Evolutionary conservation across 2,888 invertebrate species (phyloP).

Genomic region (Mallateleia sp.): DNA sequence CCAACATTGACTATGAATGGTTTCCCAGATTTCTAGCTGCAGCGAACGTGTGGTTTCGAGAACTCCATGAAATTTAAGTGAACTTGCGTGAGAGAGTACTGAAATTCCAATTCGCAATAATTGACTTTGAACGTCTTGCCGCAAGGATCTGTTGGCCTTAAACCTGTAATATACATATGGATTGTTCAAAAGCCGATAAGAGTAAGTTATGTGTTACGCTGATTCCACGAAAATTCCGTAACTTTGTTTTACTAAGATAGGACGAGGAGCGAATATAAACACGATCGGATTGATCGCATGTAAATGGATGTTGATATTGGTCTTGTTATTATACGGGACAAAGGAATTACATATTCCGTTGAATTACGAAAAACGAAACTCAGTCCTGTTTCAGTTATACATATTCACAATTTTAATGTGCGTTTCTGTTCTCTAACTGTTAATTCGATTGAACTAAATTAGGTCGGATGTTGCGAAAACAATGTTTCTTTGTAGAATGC

Average conservation of each 20-base stretch:
- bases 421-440: neutral
- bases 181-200: slow-evolving; percentile 78
- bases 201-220: slow-evolving; percentile 77
- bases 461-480: neutral
- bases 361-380: too few species aligned
- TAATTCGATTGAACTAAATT: neutral
- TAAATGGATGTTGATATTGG: slow-evolving; percentile 20
- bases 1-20: slow-evolving; percentile 55
- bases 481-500: neutral
- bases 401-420: too few species aligned
- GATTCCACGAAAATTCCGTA: slow-evolving; percentile 73
- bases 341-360: neutral
- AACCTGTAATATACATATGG: slow-evolving; percentile 79
- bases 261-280: slow-evolving; percentile 54
- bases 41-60: slow-evolving; percentile 59
- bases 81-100: slow-evolving; percentile 75
- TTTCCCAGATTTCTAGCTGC: slow-evolving; percentile 52
- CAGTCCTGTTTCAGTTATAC: too few species aligned
- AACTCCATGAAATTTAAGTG: slow-evolving; percentile 77
- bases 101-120: slow-evolving; percentile 83
- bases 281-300: slow-evolving; percentile 42
- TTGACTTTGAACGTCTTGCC: slow-evolving; percentile 81
- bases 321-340: slow-evolving; percentile 21
- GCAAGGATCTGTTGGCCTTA: slow-evolving; percentile 73
- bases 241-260: slow-evolving; percentile 65